These are phyloP conservation scores for Microplitis mediator DNA, from an alignment of 1,140 invertebrate species.

Conservation along the genomic window DNA sequence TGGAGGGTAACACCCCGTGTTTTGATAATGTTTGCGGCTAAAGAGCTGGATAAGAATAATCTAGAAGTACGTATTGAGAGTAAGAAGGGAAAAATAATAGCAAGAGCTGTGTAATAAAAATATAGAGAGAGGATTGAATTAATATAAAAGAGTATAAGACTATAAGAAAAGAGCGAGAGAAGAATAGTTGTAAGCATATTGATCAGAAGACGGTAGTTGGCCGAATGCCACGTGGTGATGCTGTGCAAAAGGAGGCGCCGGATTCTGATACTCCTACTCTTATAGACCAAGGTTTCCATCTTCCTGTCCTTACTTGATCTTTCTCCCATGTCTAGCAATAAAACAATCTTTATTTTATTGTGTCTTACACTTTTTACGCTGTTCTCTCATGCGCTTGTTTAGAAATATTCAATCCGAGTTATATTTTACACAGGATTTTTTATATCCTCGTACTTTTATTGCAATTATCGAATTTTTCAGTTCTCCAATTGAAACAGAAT, in stretches of 20 bases:
- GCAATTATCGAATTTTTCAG: too few species aligned
- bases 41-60: too few species aligned
- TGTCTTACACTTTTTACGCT: neutral
- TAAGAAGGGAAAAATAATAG: neutral
- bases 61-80: neutral
- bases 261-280: conserved; percentile 53
- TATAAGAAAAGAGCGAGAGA: conserved; percentile 32
- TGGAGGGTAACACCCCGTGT: too few species aligned
- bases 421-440: neutral
- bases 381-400: neutral
- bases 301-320: conserved; percentile 30
- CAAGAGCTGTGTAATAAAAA: neutral
- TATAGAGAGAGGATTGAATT: neutral
- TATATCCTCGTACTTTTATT: neutral
- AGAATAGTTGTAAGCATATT: conserved; percentile 61
- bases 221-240: conserved; percentile 62
- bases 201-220: conserved; percentile 63
- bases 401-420: too few species aligned
- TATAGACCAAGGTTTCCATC: conserved; percentile 61
- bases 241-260: conserved; percentile 47
- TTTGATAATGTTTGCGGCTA: too few species aligned
- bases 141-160: conserved; percentile 9
- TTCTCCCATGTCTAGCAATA: neutral
- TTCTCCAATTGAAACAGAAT: too few species aligned
- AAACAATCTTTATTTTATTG: neutral